These are phyloP conservation scores for Pollimyrus isidori DNA, from an alignment of 2,113 vertebrate species.

Conservation along the genomic window DNA sequence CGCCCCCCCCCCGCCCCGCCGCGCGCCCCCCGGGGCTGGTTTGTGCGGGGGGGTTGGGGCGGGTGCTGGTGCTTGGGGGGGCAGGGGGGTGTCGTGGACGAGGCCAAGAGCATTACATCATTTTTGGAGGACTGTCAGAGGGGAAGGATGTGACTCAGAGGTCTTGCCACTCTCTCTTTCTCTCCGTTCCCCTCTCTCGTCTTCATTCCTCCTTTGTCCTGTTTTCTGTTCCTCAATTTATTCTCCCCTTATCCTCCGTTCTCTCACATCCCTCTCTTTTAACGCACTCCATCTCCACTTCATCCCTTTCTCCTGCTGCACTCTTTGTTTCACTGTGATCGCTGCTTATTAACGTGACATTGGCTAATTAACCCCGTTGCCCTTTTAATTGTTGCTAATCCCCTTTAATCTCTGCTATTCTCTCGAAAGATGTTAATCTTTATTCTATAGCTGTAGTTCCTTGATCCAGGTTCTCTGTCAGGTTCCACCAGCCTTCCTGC, in stretches of 20 bases:
- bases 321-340: not conserved
- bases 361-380: not conserved
- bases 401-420: not conserved
- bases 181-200: slow-evolving; percentile 17
- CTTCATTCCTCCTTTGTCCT: slow-evolving; percentile 23
- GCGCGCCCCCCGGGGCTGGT: too few species aligned
- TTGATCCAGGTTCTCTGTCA: not conserved
- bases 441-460: not conserved
- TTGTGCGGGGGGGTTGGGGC: too few species aligned
- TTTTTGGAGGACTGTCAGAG: slow-evolving; percentile 57
- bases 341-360: not conserved
- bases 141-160: slow-evolving; percentile 15
- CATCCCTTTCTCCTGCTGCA: slow-evolving; percentile 10
- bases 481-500: not conserved
- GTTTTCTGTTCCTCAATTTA: slow-evolving; percentile 18
- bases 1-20: too few species aligned
- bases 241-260: slow-evolving; percentile 27
- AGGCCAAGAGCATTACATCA: slow-evolving; percentile 78
- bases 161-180: slow-evolving; percentile 20
- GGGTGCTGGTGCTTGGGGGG: slow-evolving; percentile 21
- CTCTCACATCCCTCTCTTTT: not conserved
- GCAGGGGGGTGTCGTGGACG: not conserved
- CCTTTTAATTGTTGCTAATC: not conserved
- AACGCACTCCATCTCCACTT: not conserved
- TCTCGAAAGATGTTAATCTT: not conserved